These are phyloP conservation scores for Holothuria scabra DNA, from an alignment of 53 echinoderm and acorn worm species.

Conservation along the genomic window DNA sequence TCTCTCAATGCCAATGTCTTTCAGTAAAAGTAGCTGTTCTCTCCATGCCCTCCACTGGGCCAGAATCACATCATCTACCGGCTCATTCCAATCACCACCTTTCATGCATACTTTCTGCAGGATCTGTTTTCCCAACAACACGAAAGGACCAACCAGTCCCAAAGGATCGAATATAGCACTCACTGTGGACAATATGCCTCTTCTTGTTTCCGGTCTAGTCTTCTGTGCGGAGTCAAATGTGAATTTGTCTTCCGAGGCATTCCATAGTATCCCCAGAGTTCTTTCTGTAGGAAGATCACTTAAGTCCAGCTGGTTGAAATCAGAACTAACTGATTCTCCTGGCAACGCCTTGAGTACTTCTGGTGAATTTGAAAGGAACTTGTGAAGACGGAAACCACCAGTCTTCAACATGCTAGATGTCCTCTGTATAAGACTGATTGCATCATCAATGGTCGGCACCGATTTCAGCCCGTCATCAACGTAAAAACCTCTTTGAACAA, in stretches of 20 bases:
- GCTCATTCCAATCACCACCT: conserved; percentile 45
- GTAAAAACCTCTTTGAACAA: conserved; percentile 23
- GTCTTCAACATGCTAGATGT: no score
- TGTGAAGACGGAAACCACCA: no score
- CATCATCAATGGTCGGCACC: conserved; percentile 10
- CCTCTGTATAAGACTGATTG: conserved; percentile 42
- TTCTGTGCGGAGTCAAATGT: no score
- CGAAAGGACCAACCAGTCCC: conserved; percentile 36
- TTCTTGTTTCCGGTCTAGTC: no score
- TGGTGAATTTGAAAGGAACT: no score
- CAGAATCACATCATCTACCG: no score
- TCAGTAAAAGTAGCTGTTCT: conserved; percentile 11
- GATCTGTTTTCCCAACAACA: conserved; percentile 38
- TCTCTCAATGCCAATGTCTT: conserved; percentile 23
- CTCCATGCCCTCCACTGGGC: no score
- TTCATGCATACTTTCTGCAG: neutral
- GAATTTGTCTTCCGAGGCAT: conserved; percentile 59
- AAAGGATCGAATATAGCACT: conserved; percentile 51
- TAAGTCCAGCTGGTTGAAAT: no score
- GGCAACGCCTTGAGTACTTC: no score
- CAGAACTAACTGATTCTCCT: no score
- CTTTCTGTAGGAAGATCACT: conserved; percentile 38
- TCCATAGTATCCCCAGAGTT: conserved; percentile 49
- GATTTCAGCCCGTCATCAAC: neutral
- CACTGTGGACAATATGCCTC: conserved; percentile 65